Percentiles rank a stretch among this genome's conserved stretches.
Conservation (phyloP, 2,888 invertebrate genomes). For the Charanyca ferruginea region DNA sequence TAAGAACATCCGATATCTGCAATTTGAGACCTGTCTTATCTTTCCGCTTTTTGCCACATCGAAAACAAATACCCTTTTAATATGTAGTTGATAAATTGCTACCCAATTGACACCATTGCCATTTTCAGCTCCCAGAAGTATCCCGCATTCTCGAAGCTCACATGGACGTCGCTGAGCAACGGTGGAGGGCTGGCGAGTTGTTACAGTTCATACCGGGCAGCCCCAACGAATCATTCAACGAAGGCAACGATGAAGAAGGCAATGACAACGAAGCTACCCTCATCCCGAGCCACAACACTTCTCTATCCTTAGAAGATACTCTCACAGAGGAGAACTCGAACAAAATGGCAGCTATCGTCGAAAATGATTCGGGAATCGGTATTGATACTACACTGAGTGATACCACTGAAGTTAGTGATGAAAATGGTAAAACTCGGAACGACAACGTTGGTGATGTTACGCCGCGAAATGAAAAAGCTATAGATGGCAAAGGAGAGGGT, state of each 20-base stretch:
- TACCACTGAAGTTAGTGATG: constrained; percentile 42
- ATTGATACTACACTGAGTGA: constrained; percentile 65
- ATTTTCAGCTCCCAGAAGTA: constrained; percentile 82
- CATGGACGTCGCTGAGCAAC: constrained; percentile 81
- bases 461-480: constrained; percentile 12
- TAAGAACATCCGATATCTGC: no score
- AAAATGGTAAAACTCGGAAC: constrained; percentile 8
- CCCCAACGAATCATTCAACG: constrained; percentile 69
- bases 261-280: constrained; percentile 81
- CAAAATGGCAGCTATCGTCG: constrained; percentile 53
- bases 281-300: constrained; percentile 74
- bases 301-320: constrained; percentile 80
- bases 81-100: no score
- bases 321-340: constrained; percentile 75
- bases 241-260: constrained; percentile 74
- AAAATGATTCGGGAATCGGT: constrained; percentile 68
- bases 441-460: constrained; percentile 15
- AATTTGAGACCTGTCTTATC: no score
- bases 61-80: no score
- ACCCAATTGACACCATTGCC: background rate
- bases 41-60: no score
- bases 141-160: constrained; percentile 83
- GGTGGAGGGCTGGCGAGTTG: constrained; percentile 77
- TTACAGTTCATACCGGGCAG: constrained; percentile 69
- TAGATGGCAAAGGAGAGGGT: background rate